Conservation (phyloP, 2,797 vertebrate genomes). For the Coluber constrictor region DNA sequence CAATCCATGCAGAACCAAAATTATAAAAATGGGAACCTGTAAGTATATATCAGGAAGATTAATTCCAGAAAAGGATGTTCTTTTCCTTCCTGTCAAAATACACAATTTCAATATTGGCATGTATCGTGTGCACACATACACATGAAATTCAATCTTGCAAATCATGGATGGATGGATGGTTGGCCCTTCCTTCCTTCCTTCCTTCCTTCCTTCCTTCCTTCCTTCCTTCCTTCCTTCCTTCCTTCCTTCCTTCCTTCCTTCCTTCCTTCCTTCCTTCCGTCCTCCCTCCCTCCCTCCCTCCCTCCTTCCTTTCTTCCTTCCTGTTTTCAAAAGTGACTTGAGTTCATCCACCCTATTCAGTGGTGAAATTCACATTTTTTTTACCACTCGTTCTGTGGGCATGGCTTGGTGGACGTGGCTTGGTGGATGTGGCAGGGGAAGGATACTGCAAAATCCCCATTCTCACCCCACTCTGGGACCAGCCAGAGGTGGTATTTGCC, state of each 20-base stretch:
- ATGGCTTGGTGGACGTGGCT: no score
- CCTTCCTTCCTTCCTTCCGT: no score
- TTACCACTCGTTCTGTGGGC: no score
- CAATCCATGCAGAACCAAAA: not conserved
- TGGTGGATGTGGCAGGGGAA: no score
- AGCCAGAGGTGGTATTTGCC: no score
- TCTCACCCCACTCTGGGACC: no score
- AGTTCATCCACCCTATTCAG: not conserved
- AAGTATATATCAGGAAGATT: not conserved
- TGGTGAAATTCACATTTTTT: no score
- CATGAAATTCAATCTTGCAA: not conserved
- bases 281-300: no score
- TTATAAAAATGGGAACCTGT: not conserved
- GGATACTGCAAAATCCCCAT: no score
- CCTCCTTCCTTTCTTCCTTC: no score
- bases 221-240: no score
- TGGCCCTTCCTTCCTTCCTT: not conserved
- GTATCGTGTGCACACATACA: not conserved
- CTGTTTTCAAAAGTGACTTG: not conserved
- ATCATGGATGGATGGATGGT: not conserved
- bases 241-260: no score
- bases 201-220: not conserved
- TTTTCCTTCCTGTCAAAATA: not conserved
- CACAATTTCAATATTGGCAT: not conserved
- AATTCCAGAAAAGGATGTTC: not conserved